A percentile compares a stretch with the other conserved stretches of the same genome.
Conservation (phyloP, 1,140 invertebrate genomes). For the Neuroterus valhalla region DNA sequence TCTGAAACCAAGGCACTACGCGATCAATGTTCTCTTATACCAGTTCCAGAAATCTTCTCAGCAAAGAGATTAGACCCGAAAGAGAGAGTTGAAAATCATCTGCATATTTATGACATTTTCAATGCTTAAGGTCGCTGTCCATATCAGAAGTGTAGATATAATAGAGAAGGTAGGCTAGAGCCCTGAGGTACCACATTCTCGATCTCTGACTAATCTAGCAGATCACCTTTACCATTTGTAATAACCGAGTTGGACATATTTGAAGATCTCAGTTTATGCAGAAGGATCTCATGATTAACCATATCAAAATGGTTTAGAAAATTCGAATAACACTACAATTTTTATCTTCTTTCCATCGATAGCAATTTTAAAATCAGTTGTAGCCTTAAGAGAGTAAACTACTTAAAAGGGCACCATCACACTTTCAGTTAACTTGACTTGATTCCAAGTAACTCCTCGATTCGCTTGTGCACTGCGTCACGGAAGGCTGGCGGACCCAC, state of each 20-base stretch:
- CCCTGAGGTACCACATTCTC: neutral
- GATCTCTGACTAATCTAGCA: neutral
- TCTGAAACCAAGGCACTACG: neutral
- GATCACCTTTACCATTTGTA: neutral
- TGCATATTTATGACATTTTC: neutral
- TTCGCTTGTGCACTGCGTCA: too few species aligned
- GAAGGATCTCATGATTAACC: too few species aligned
- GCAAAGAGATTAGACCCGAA: neutral
- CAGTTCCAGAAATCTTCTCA: neutral
- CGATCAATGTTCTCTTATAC: neutral
- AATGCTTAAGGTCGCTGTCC: neutral
- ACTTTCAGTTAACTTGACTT: too few species aligned
- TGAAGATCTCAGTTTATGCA: too few species aligned
- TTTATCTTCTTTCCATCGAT: neutral
- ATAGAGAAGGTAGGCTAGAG: neutral
- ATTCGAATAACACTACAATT: neutral
- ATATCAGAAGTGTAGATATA: neutral
- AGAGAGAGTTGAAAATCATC: too few species aligned
- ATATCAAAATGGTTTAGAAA: neutral
- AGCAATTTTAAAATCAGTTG: too few species aligned
- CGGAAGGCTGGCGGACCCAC: too few species aligned
- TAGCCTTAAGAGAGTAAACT: too few species aligned
- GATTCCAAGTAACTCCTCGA: too few species aligned
- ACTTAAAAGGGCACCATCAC: too few species aligned
- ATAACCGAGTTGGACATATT: neutral